Percentiles rank a stretch among this genome's conserved stretches.
phyloP scores from a whole-genome alignment of 2,113 vertebrate genomes.

The Festucalex cinctus region DNA sequence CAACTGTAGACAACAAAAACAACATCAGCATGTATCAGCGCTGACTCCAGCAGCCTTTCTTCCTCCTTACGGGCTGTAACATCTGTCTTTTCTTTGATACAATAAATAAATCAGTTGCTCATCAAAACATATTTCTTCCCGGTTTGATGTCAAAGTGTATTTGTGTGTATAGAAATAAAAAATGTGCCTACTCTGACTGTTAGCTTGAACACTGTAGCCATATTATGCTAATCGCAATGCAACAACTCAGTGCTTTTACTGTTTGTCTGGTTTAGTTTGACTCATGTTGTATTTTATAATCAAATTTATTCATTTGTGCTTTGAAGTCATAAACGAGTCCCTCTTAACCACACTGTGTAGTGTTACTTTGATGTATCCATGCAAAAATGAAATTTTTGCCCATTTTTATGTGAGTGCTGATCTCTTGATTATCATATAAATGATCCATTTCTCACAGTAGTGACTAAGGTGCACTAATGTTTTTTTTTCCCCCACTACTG shows the following conservation, averaged over 20 bases:
- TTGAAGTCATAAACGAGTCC: not conserved
- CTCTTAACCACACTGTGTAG: not conserved
- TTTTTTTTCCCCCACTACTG: no score
- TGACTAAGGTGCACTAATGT: no score
- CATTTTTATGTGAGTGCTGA: no score
- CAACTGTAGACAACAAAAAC: slow-evolving; percentile 34
- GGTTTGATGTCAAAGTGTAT: slow-evolving; percentile 2
- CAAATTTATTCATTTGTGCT: not conserved
- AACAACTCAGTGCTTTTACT: slow-evolving; percentile 21
- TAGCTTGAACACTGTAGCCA: slow-evolving; percentile 50
- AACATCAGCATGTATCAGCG: slow-evolving; percentile 8
- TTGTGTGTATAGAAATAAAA: slow-evolving; percentile 20
- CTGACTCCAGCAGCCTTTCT: slow-evolving; percentile 21
- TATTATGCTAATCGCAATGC: slow-evolving; percentile 39
- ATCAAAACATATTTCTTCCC: not conserved
- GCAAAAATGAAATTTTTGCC: no score
- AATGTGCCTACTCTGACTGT: slow-evolving; percentile 63
- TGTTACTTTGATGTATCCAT: not conserved
- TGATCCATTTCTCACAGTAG: no score
- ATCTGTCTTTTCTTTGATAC: not conserved
- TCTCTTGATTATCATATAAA: no score
- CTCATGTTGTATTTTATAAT: not conserved
- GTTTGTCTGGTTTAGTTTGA: slow-evolving; percentile 14
- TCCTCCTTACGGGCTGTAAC: not conserved
- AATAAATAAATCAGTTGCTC: no score